These are phyloP conservation scores for Mythimna lalbum DNA, from an alignment of 2,888 invertebrate genomes.

Conservation along the genomic window DNA sequence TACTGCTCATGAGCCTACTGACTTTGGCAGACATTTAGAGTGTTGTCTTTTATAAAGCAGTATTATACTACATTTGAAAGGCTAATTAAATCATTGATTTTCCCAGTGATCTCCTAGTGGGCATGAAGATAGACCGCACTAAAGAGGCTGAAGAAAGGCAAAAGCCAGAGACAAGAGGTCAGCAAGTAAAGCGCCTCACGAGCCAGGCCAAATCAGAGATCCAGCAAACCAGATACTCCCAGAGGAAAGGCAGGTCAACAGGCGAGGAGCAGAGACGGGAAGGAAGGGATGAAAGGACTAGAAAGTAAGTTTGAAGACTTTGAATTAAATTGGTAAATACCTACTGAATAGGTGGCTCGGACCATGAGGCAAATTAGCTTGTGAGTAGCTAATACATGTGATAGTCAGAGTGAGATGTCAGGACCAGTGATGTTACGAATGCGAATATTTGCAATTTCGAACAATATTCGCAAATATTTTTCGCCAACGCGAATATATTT, in stretches of 20 bases:
- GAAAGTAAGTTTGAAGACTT: slow-evolving; percentile 20
- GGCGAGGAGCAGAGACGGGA: background rate
- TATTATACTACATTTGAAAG: too few relatives aligned
- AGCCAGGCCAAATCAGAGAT: slow-evolving; percentile 72
- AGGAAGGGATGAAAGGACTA: slow-evolving; percentile 18
- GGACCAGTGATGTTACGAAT: too few relatives aligned
- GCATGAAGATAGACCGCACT: slow-evolving; percentile 94
- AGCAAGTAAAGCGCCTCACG: slow-evolving; percentile 89
- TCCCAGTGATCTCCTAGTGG: slow-evolving; percentile 93
- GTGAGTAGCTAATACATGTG: too few relatives aligned
- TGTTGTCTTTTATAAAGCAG: too few relatives aligned
- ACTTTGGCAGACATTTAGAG: too few relatives aligned
- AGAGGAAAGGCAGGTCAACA: slow-evolving; percentile 58
- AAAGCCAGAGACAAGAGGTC: slow-evolving; percentile 82
- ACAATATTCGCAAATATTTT: too few relatives aligned
- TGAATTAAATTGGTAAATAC: background rate
- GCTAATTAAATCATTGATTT: background rate
- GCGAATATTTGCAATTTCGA: too few relatives aligned
- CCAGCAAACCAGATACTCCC: slow-evolving; percentile 71
- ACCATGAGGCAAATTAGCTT: too few relatives aligned
- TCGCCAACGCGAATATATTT: too few relatives aligned
- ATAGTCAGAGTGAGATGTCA: too few relatives aligned
- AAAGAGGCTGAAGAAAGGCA: slow-evolving; percentile 76
- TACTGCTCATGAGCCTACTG: too few relatives aligned
- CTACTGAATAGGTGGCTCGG: too few relatives aligned